Percentiles rank a stretch among this genome's conserved stretches.
Conservation (phyloP, 1,140 invertebrate genomes). For the Calephelis virginiensis region DNA sequence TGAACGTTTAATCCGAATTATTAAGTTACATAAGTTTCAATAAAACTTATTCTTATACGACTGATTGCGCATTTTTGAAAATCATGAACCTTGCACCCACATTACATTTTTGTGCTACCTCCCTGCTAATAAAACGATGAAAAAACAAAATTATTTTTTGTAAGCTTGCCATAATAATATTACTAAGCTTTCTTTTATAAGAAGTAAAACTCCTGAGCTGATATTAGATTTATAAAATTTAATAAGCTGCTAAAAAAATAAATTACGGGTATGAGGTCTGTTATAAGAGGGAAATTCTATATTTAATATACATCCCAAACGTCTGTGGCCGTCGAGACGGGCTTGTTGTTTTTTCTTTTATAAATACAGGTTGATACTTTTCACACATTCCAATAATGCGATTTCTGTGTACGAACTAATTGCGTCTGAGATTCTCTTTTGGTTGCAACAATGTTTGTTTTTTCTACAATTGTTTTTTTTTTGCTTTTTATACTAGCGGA, state of each 20-base stretch:
- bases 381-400: constrained; percentile 52
- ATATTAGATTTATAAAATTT: not conserved
- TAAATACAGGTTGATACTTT: constrained; percentile 53
- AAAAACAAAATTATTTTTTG: no score
- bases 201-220: no score
- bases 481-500: no score
- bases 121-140: no score
- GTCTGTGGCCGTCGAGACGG: constrained; percentile 13
- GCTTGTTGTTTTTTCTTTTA: constrained; percentile 35
- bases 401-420: constrained; percentile 58
- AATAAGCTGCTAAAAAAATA: constrained; percentile 11
- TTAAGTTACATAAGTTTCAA: constrained; percentile 35
- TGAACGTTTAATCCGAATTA: constrained; percentile 46
- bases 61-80: not conserved
- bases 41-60: constrained; percentile 1
- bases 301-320: not conserved
- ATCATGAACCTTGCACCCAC: not conserved
- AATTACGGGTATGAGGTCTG: constrained; percentile 9
- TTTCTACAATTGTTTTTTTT: constrained; percentile 31
- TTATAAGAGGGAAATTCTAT: constrained; percentile 22
- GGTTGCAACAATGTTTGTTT: constrained; percentile 38
- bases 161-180: no score
- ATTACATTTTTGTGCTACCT: no score
- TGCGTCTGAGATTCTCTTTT: constrained; percentile 40
- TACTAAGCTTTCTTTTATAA: no score